Percentiles rank a stretch among this genome's conserved stretches.
Evolutionary conservation across 64 coral and sea anemone genomes (phyloP).

Genomic region (Platygyra sinensis): DNA sequence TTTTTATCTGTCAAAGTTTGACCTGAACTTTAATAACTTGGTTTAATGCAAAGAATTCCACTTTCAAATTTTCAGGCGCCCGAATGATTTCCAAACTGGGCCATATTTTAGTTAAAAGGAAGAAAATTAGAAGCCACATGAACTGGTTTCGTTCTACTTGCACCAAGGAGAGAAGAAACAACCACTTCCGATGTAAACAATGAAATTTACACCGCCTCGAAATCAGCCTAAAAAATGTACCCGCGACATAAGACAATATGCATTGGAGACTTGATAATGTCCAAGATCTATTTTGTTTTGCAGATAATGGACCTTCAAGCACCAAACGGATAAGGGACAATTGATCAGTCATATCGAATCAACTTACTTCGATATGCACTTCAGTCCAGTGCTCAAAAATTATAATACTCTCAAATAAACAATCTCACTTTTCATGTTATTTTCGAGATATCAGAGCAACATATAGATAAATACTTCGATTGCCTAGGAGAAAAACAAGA

Average conservation of each 20-base stretch:
- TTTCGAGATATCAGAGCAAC: not conserved
- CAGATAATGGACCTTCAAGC: too few relatives aligned
- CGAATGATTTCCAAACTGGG: not conserved
- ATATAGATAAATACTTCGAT: not conserved
- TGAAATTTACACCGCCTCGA: not conserved
- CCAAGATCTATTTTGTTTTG: not conserved
- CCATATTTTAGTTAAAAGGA: not conserved
- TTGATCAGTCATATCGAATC: too few relatives aligned
- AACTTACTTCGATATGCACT: too few relatives aligned
- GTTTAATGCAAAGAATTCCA: not conserved
- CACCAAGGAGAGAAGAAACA: not conserved
- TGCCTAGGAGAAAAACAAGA: not conserved
- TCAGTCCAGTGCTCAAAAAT: not conserved
- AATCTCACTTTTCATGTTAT: not conserved
- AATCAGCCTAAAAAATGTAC: not conserved
- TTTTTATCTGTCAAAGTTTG: not conserved
- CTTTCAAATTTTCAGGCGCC: not conserved
- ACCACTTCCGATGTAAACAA: slow-evolving; percentile 28
- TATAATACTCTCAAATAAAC: not conserved
- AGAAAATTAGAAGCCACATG: not conserved
- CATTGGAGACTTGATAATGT: not conserved
- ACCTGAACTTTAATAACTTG: not conserved
- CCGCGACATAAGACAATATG: not conserved
- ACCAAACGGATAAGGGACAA: too few relatives aligned
- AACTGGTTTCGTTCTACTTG: not conserved